Base-by-base conservation (phyloP, 2,113 vertebrate genomes). In the Vidua macroura region DNA sequence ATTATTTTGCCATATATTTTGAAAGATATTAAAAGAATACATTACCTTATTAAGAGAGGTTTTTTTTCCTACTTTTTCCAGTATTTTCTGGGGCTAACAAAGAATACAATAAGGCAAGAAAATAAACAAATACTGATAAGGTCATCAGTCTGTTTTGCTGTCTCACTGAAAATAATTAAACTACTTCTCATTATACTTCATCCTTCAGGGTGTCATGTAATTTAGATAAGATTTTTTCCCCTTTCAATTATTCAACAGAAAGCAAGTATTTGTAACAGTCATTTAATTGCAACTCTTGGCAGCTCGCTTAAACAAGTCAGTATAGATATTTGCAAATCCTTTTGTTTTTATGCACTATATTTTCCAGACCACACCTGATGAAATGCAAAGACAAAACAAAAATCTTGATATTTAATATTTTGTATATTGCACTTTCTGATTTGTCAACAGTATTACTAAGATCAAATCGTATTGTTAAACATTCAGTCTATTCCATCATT, bases 161-260 rank as follows among this genome's bases (percentile, higher is more conserved):
- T 82, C 80, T 94, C 70, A 84, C 46, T 83, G 33, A 78, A 93
- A 91, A 93, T 79, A 83, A 95, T 90, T 86, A 88, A 72, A 48
- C 27, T 28, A 66, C 60, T 76, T 91, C 51, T 68, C 49, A 93
- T 83, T 95, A 93, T 52, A 85, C 17, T 69, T 91, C 51, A 13
- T 60, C 85, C 73, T 94, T 90, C 30, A 80, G 48, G 68, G 19
- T 75, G 68, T 86, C n/a, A 63, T 11, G 31, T 59, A 27, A 62
- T n/a, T 44, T 69, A 84, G 43, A 15, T 79, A 77, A 88, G 70
- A 44, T 44, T 35, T 76, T 70, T 44, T 27, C 30, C 33, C 20
- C 41, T 88, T 95, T 56, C 53, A 80, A 89, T 91, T 84, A 93
- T 59, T 86, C 86, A 74, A 67, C 25, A 72, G 56, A 94, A 97